Evolutionary conservation across 2,888 invertebrate species (phyloP).

Genomic region (Spatulosminthurus flaviceps): DNA sequence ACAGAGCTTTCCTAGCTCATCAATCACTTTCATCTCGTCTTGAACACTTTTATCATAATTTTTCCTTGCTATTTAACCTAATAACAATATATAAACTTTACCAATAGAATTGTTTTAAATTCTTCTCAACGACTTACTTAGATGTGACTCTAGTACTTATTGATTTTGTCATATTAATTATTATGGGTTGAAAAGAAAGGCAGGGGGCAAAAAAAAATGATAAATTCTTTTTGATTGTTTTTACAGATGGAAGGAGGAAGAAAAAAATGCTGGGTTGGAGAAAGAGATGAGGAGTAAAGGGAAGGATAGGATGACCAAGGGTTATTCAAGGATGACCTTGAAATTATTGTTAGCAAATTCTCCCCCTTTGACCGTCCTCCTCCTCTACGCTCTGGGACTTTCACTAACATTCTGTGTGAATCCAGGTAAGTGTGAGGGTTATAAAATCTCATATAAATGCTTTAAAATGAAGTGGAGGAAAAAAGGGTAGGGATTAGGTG

Average conservation of each 20-base stretch:
- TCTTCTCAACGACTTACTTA: too few relatives aligned
- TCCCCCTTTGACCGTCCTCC: constrained; percentile 34
- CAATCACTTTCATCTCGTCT: too few relatives aligned
- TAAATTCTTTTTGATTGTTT: not conserved
- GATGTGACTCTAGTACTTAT: too few relatives aligned
- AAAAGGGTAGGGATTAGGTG: too few relatives aligned
- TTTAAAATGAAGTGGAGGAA: too few relatives aligned
- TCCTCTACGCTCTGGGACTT: constrained; percentile 19
- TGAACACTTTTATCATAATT: too few relatives aligned
- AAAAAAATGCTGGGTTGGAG: not conserved
- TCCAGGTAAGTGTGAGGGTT: constrained; percentile 43
- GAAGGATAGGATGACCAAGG: not conserved
- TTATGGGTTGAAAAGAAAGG: not conserved
- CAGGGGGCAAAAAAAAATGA: not conserved
- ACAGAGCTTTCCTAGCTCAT: too few relatives aligned
- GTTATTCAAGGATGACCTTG: not conserved
- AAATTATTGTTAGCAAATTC: constrained; percentile 15
- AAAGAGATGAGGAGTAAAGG: not conserved
- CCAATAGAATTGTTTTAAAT: too few relatives aligned
- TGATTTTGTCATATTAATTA: too few relatives aligned
- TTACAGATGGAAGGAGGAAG: constrained; percentile 20
- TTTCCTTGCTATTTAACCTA: too few relatives aligned
- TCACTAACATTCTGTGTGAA: constrained; percentile 36
- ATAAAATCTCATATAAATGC: too few relatives aligned
- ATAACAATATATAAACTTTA: too few relatives aligned